Conservation (phyloP, 2,113 vertebrate genomes). For the Barnardius zonarius region DNA sequence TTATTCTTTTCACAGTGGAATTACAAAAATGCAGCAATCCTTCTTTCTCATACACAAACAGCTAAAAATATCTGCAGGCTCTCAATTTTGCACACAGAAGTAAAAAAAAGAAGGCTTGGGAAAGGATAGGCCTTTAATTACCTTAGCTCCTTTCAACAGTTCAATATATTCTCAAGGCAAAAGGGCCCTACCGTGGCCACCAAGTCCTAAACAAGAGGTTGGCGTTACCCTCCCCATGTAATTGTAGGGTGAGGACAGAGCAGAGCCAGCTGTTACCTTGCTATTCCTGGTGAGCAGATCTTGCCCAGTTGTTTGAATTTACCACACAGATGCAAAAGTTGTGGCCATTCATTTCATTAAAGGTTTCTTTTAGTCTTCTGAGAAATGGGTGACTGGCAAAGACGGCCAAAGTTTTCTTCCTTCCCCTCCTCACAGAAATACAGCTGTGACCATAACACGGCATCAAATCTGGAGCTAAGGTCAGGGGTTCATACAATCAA, state of each 20-base stretch:
- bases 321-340: background rate
- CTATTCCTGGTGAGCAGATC: background rate
- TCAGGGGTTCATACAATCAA: background rate
- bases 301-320: background rate
- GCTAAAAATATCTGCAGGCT: background rate
- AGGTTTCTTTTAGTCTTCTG: background rate
- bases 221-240: background rate
- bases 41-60: background rate
- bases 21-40: background rate
- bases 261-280: background rate
- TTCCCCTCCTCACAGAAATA: background rate
- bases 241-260: background rate
- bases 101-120: background rate
- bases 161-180: background rate
- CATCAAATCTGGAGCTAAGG: background rate
- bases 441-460: background rate
- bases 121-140: constrained; percentile 1
- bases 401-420: background rate
- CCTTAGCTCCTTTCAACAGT: background rate
- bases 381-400: background rate
- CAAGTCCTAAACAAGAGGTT: background rate
- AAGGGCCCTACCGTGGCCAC: background rate
- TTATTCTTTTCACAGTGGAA: background rate
- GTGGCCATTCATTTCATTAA: background rate
- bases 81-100: background rate